Percentiles rank a stretch among this genome's conserved stretches.
These are phyloP conservation scores for Dasyprocta punctata DNA, from an alignment of 2,113 vertebrate species.

Conservation along the genomic window DNA sequence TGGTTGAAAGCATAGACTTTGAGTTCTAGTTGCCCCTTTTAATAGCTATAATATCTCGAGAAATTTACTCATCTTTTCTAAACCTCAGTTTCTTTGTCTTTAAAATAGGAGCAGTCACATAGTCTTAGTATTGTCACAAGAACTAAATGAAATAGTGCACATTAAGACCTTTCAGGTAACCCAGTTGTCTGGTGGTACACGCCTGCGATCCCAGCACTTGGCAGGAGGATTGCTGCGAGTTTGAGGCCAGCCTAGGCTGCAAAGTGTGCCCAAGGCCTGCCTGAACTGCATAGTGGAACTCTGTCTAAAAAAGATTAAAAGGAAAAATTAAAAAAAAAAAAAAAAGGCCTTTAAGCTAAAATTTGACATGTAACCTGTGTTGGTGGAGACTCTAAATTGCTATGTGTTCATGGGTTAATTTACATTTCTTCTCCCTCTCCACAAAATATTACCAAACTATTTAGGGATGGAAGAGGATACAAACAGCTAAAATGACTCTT, in stretches of 20 bases:
- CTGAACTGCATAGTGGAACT: not conserved
- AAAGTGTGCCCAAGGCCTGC: not conserved
- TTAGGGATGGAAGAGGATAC: not conserved
- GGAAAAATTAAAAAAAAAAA: not conserved
- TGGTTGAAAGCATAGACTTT: not conserved
- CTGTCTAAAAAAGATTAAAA: not conserved
- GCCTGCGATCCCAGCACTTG: not conserved
- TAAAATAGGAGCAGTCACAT: not conserved
- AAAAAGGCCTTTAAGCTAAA: not conserved
- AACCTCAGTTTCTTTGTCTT: constrained; percentile 39
- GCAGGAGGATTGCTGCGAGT: not conserved
- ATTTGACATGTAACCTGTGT: not conserved
- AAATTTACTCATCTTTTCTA: constrained; percentile 15
- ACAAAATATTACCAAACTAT: not conserved
- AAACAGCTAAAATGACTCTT: constrained; percentile 15
- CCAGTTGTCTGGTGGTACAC: not conserved
- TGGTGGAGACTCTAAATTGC: not conserved
- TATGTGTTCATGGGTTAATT: not conserved
- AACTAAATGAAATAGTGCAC: not conserved
- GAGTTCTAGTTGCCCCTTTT: not conserved
- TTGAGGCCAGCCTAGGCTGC: not conserved
- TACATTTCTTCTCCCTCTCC: not conserved
- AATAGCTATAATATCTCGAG: not conserved
- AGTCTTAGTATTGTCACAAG: not conserved
- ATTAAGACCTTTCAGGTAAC: not conserved